Percentiles rank a stretch among this genome's conserved stretches.
Evolutionary conservation across 1,140 invertebrate genomes (phyloP).

Genomic region (Macrobrachium nipponense): DNA sequence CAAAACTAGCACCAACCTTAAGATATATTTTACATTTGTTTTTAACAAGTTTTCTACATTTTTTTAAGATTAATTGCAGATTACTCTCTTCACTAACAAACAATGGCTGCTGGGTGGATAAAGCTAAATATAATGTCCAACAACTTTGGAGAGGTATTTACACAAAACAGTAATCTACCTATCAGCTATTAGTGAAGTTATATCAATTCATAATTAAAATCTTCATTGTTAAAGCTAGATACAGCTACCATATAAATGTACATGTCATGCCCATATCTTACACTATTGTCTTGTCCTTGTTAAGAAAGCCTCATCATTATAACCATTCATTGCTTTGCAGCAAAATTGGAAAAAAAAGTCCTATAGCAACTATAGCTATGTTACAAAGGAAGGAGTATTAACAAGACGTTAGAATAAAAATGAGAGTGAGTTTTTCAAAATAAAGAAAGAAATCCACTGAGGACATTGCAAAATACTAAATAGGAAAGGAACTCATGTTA

Average conservation of each 20-base stretch:
- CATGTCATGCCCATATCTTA: constrained; percentile 31
- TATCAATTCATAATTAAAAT: background rate
- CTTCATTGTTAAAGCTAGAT: constrained; percentile 24
- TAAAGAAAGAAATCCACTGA: background rate
- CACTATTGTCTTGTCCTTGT: constrained; percentile 23
- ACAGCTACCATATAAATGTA: constrained; percentile 1
- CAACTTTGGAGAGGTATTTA: no score
- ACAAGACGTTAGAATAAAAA: no score
- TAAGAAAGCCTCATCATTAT: constrained; percentile 19
- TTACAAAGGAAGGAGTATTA: no score
- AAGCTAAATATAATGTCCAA: no score
- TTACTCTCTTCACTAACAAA: no score
- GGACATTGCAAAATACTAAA: background rate
- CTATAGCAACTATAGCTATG: background rate
- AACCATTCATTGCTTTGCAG: background rate
- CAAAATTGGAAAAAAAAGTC: background rate
- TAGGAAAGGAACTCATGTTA: constrained; percentile 17
- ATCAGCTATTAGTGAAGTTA: background rate
- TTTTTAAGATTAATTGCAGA: no score
- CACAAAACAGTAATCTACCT: no score
- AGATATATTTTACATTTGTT: no score
- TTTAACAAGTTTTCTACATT: no score
- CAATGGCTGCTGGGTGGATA: no score
- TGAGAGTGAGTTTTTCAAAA: no score
- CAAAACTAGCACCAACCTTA: no score